Base-by-base conservation (phyloP, 2,888 invertebrate genomes). In the Euproctis similis region DNA sequence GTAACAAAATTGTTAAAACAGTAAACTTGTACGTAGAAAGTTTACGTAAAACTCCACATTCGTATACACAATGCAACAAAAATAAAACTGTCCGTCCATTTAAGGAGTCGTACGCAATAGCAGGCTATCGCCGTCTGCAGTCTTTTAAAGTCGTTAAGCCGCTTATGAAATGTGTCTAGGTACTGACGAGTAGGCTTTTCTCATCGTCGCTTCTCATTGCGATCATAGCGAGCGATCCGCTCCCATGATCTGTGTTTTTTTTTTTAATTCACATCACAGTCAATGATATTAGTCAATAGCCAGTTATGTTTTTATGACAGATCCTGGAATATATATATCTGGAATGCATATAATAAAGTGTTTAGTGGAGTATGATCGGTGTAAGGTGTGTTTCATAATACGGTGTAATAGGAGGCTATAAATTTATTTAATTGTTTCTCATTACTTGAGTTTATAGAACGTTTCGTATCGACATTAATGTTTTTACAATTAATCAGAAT, bases 121-220 rank as follows among this genome's bases (percentile, higher is more conserved):
- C 51, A n/a, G 54, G 62, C 68, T 69, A 66, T 73, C 68, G 53
- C 53, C 42, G 54, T 37, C 51, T 41, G 47, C 68, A 64, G 65
- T 64, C 75, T 72, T 77, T 77, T 72, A 73, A 71, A 62, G 73
- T 64, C 58, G 56, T 59, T 65, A 68, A 69, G 68, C 63, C 47
- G 70, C 67, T 77, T 77, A 74, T 70, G 73, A 71, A 74, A 76
- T 68, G 69, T 68, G 66, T n/a, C n/a, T n/a, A n/a, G 63, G 65
- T 56, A 54, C 55, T 50, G 47, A 45, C 42, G 56, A 50, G 55
- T 46, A 47, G 50, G 59, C 62, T 67, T 69, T 81, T 80, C 77
- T 72, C 77, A 77, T 72, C 62, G 63, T 46, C 53, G 24, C 31
- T 27, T 22, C 34, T 39, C 48, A 47, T 41, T 39, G 37, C 30